Evolutionary conservation across 2,113 vertebrate genomes (phyloP), one percentile per base, ranked within the genome.

Genomic region (Esox niger): DNA sequence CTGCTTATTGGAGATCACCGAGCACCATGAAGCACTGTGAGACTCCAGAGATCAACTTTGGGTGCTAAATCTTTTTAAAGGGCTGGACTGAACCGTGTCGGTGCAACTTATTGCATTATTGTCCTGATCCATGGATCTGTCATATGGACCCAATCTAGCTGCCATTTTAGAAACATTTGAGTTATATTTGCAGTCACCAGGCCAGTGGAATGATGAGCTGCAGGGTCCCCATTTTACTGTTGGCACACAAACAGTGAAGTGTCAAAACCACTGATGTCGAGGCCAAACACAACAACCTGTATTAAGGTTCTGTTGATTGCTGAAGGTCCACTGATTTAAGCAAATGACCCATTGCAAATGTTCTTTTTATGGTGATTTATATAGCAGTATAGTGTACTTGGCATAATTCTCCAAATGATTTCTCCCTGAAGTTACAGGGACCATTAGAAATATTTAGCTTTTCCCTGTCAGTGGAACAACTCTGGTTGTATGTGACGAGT

Each of bases 21-120:
- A 27, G 46, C 6, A 29, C 63, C 47, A 66, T 76, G 74, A 79
- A 76, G 43, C 47, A 64, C 63, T 52, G 71, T 66, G 58, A 76
- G 1, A 15, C 35, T 66, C 27, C 23, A 32, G 64, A 31, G 65
- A 49, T 29, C 15, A 4, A 0, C 43, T 64, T 43, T 68, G 33
- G 25, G 0, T 2, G 26, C 38, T 46, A 64, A 71, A 55, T 26
- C 55, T 67, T 31, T 15, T 70, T 64, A 68, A 49, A 11, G 15
- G 35, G 57, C 21, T 54, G 54, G 54, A 26, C 64, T 65, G 31
- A 66, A 30, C 15, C 26, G 62, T 64, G 67, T 52, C 64, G 35
- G 56, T 30, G 27, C 9, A 4, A 61, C 54, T 81, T 70, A 81
- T 58, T 64, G 60, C 47, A 71, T 64, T 62, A 71, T 73, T 65